Base-by-base conservation (phyloP, 2,888 invertebrate genomes). In the Amphiduros pacificus region DNA sequence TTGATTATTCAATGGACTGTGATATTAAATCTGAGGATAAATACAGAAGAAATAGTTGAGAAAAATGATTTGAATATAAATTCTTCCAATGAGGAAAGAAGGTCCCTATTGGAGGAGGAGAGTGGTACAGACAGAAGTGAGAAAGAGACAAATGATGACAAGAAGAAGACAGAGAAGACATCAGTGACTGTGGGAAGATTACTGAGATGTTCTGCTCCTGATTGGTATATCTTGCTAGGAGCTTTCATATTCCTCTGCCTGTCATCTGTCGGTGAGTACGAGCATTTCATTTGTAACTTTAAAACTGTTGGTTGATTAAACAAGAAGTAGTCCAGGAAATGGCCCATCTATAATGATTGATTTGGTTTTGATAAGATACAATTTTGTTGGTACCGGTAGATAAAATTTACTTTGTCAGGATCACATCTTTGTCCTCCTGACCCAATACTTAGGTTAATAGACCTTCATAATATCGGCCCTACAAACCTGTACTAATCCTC, bases 201-300 rank as follows among this genome's bases (percentile, higher is more conserved):
- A 26, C 58, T 77, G 17, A 61, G 68, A 22, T 70, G 71, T 51
- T 74, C 75, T 3, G 65, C 61, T 52, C 70, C 73, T 14, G 77
- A 77, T 60, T 58, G 66, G 60, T 63, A 52, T 5, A 65, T 70
- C 22, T 54, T 76, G 28, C 6, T 63, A 1, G 31, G 63, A 14
- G 77, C 71, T 5, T 72, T 66, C 17, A 4, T 64, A 20, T 68
- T 68, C 66, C 55, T 68, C 63, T 24, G 51, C 2, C 5, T 66
- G n/a, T 63, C 66, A n/a, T 63, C 77, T 22, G 63, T 68, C 52
- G 74, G 77, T 75, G 66, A 44, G 66, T 40, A 11, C n/a, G n/a
- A n/a, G n/a, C n/a, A n/a, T n/a, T n/a, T n/a, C n/a, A n/a, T n/a
- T n/a, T n/a, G n/a, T n/a, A n/a, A n/a, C n/a, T n/a, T n/a, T n/a